Base-by-base conservation (phyloP, 2,888 invertebrate genomes). In the Euspilapteryx auroguttella region DNA sequence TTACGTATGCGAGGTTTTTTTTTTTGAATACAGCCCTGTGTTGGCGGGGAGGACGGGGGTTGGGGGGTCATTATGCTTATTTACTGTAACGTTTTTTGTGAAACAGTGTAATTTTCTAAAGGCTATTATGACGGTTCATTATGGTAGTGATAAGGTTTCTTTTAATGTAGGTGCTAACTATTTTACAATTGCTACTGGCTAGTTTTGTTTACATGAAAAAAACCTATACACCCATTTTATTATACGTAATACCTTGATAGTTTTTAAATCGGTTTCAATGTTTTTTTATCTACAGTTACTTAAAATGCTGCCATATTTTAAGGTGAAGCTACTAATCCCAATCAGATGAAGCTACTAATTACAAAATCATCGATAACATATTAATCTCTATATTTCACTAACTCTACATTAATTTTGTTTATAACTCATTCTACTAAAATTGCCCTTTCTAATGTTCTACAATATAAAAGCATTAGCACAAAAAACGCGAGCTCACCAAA, bases 401-500 rank as follows among this genome's bases (percentile, higher is more conserved):
- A n/a, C n/a, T n/a, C n/a, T n/a, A n/a, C n/a, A n/a, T n/a, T n/a
- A n/a, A n/a, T n/a, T n/a, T n/a, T n/a, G n/a, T n/a, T n/a, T n/a
- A n/a, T n/a, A n/a, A n/a, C n/a, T n/a, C n/a, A n/a, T n/a, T n/a
- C n/a, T n/a, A n/a, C n/a, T n/a, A n/a, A n/a, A n/a, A n/a, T n/a
- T n/a, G n/a, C n/a, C n/a, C n/a, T n/a, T n/a, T n/a, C n/a, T n/a
- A n/a, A n/a, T n/a, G n/a, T n/a, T 14, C 25, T 15, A 14, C 13
- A 21, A 37, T 31, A 23, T 32, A 32, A 37, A 44, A 29, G 34
- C 37, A 34, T 34, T 36, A 38, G 38, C 36, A n/a, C n/a, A n/a
- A 32, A 34, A 34, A 37, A 36, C 13, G 14, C 14, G 10, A n/a
- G n/a, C n/a, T n/a, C n/a, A 14, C 29, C n/a, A 38, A 37, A 37